Percentiles rank a stretch among this genome's conserved stretches.
Evolutionary conservation across 2,888 invertebrate genomes (phyloP).

Genomic region (Sminthurinus aureus): DNA sequence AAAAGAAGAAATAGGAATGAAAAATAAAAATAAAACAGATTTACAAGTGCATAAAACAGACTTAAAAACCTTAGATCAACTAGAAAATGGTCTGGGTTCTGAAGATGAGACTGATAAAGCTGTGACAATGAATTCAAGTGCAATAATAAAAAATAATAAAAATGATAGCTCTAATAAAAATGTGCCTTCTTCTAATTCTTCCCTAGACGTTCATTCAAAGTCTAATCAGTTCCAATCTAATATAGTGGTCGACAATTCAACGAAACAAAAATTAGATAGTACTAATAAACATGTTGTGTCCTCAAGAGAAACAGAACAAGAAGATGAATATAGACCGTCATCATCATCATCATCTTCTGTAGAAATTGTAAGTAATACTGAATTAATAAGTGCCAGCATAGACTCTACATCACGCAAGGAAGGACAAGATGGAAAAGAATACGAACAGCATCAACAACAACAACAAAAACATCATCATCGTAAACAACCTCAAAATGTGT

Average conservation of each 20-base stretch:
- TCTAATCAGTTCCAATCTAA: conserved; percentile 12
- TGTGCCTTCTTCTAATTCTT: conserved; percentile 33
- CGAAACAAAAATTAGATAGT: conserved; percentile 25
- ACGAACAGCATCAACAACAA: too few species aligned
- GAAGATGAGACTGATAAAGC: conserved; percentile 44
- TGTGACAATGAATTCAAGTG: conserved; percentile 37
- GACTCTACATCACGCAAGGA: conserved; percentile 23
- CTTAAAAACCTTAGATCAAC: conserved; percentile 51
- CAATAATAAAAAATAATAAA: conserved; percentile 18
- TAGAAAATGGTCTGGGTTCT: conserved; percentile 19
- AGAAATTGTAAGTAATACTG: neutral
- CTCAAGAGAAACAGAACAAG: neutral
- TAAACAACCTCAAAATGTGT: neutral
- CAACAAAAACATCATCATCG: too few species aligned
- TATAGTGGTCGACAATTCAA: conserved; percentile 7
- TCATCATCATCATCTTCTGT: neutral
- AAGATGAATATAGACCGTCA: conserved; percentile 11
- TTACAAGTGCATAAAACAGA: neutral
- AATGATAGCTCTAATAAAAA: neutral
- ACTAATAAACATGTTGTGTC: too few species aligned
- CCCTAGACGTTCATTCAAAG: conserved; percentile 13
- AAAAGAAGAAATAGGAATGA: neutral
- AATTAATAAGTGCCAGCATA: conserved; percentile 16
- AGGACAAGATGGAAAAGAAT: conserved; percentile 55
- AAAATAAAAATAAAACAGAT: conserved; percentile 24